Percentiles rank a stretch among this genome's conserved stretches.
Evolutionary conservation across 1,140 invertebrate species (phyloP).

Genomic region (Helicoverpa zea): DNA sequence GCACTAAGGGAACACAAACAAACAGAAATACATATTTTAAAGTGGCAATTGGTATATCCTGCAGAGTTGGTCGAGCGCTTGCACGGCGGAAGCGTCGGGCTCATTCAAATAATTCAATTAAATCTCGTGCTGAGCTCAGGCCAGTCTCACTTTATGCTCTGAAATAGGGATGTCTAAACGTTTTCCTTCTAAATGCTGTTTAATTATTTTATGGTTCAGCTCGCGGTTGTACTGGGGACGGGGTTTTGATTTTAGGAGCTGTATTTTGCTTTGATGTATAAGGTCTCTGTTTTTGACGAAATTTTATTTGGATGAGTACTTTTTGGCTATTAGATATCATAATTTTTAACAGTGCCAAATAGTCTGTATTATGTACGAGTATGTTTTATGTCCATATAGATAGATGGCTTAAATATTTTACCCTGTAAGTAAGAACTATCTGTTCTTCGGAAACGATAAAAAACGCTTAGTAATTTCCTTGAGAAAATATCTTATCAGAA

Average conservation of each 20-base stretch:
- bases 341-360: too few species aligned
- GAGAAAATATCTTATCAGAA: too few species aligned
- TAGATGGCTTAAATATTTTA: too few species aligned
- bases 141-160: constrained; percentile 75
- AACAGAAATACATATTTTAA: constrained; percentile 69
- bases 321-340: too few species aligned
- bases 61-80: constrained; percentile 61
- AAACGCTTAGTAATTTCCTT: too few species aligned
- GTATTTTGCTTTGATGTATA: too few species aligned
- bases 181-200: constrained; percentile 13
- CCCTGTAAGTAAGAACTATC: too few species aligned
- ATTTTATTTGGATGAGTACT: too few species aligned
- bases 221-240: background rate
- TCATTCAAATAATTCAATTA: constrained; percentile 86
- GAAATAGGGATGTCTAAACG: constrained; percentile 68
- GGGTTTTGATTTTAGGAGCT: background rate
- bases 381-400: too few species aligned
- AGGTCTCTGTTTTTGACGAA: too few species aligned
- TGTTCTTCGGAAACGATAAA: too few species aligned
- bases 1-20: constrained; percentile 35
- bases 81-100: constrained; percentile 79
- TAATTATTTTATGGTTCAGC: background rate
- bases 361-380: too few species aligned
- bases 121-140: constrained; percentile 78
- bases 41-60: constrained; percentile 83